phyloP scores from a whole-genome alignment of 2,888 invertebrate genomes.

The Catocala nupta region DNA sequence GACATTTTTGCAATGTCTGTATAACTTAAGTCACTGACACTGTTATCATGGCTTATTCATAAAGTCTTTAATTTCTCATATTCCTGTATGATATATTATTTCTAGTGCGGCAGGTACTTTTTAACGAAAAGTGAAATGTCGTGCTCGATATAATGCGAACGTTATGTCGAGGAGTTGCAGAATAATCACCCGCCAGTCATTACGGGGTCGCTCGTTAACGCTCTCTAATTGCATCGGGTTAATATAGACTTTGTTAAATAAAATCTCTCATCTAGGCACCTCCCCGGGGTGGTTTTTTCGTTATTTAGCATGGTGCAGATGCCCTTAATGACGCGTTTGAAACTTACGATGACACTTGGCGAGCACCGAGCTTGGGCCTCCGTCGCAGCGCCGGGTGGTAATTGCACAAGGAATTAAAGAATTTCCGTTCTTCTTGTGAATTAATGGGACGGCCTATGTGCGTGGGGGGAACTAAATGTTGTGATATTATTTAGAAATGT shows the following conservation, averaged over 20 bases:
- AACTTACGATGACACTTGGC: constrained; percentile 88
- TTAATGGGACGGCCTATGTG: constrained; percentile 76
- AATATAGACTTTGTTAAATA: constrained; percentile 88
- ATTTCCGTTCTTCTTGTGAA: constrained; percentile 78
- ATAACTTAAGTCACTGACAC: too few species aligned
- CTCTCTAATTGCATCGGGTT: constrained; percentile 87
- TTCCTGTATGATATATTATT: too few species aligned
- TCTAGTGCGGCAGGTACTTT: too few species aligned
- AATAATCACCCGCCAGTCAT: constrained; percentile 80
- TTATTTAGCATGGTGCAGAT: constrained; percentile 86
- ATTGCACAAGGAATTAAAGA: constrained; percentile 85
- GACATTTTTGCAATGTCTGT: too few species aligned
- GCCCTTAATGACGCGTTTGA: constrained; percentile 86
- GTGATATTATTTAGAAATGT: constrained; percentile 54
- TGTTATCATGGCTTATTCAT: too few species aligned
- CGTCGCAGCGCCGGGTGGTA: constrained; percentile 65
- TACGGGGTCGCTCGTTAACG: constrained; percentile 85
- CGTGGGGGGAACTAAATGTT: constrained; percentile 56
- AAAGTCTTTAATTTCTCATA: too few species aligned
- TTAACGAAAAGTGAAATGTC: not conserved
- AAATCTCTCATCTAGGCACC: constrained; percentile 83
- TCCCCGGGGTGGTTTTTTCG: constrained; percentile 72
- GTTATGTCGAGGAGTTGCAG: constrained; percentile 51
- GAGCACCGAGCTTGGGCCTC: constrained; percentile 68
- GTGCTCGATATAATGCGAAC: not conserved